These are phyloP conservation scores for Nematostella vectensis DNA, from an alignment of 92 coral and sea anemone genomes.

Conservation along the genomic window DNA sequence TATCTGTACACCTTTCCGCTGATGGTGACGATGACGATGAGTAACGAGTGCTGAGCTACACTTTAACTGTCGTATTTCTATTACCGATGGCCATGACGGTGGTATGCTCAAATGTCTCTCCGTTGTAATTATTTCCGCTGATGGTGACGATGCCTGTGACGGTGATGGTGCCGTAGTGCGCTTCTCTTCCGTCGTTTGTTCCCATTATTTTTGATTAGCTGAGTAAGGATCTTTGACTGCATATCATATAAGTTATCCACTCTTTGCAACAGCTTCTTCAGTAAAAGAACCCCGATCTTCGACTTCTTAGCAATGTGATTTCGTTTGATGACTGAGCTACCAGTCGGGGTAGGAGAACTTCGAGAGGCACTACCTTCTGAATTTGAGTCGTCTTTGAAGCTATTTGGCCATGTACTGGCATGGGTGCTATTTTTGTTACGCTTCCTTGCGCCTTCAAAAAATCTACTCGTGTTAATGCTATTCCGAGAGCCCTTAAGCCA, in stretches of 20 bases:
- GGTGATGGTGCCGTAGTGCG: background rate
- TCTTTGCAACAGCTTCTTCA: slow-evolving; percentile 34
- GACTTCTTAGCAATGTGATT: slow-evolving; percentile 12
- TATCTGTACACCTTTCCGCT: too few species aligned
- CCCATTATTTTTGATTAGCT: slow-evolving; percentile 25
- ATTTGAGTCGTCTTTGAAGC: background rate
- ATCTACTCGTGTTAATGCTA: slow-evolving; percentile 63
- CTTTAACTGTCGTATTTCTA: too few species aligned
- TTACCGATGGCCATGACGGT: too few species aligned
- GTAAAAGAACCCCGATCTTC: slow-evolving; percentile 15
- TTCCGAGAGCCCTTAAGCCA: slow-evolving; percentile 76
- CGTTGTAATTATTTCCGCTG: too few species aligned
- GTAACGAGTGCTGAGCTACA: too few species aligned
- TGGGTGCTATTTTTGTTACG: background rate
- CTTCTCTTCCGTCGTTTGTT: slow-evolving; percentile 23
- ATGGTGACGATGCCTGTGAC: slow-evolving; percentile 7
- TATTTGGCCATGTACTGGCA: background rate
- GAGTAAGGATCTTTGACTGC: slow-evolving; percentile 45
- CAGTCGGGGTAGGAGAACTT: background rate
- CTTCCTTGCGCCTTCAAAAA: slow-evolving; percentile 15
- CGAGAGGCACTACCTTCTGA: background rate
- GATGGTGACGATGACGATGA: too few species aligned
- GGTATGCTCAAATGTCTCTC: too few species aligned
- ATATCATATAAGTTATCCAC: slow-evolving; percentile 60
- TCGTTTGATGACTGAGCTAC: background rate